phyloP scores from a whole-genome alignment of 2,113 vertebrate species.

The Spea multiplicata region DNA sequence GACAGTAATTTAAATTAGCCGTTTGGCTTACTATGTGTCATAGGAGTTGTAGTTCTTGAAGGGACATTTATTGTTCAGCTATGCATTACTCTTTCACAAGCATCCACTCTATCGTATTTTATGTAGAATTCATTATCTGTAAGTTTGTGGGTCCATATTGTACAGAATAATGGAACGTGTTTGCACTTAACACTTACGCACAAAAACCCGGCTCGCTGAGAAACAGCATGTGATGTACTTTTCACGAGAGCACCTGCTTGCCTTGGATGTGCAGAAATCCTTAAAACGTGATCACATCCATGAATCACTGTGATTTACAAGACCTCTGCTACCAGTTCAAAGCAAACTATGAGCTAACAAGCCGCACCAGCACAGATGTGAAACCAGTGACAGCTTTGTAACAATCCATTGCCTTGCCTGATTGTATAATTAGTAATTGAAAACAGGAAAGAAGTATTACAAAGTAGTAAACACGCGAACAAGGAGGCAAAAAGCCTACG shows the following conservation, averaged over 20 bases:
- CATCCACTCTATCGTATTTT: too few relatives aligned
- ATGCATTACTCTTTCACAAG: too few relatives aligned
- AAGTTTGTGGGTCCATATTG: too few relatives aligned
- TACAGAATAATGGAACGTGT: too few relatives aligned
- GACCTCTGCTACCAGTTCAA: constrained; percentile 10
- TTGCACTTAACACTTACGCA: too few relatives aligned
- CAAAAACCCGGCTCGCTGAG: too few relatives aligned
- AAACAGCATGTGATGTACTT: too few relatives aligned
- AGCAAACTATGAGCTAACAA: constrained; percentile 8
- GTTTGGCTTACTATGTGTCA: too few relatives aligned
- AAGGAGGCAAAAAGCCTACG: background rate
- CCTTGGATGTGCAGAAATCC: background rate
- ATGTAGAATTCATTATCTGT: too few relatives aligned
- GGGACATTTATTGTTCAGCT: too few relatives aligned
- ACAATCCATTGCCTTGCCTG: background rate
- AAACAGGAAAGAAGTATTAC: constrained; percentile 16
- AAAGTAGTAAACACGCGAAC: background rate
- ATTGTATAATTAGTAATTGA: constrained; percentile 7
- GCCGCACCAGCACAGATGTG: constrained; percentile 7
- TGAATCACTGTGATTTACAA: constrained; percentile 1
- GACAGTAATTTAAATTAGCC: too few relatives aligned
- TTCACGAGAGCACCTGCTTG: constrained; percentile 1
- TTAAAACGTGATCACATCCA: constrained; percentile 12
- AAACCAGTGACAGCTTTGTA: background rate
- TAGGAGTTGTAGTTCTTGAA: too few relatives aligned